Evolutionary conservation across 2,797 vertebrate species (phyloP).

Genomic region (Cetoscarus ocellatus): DNA sequence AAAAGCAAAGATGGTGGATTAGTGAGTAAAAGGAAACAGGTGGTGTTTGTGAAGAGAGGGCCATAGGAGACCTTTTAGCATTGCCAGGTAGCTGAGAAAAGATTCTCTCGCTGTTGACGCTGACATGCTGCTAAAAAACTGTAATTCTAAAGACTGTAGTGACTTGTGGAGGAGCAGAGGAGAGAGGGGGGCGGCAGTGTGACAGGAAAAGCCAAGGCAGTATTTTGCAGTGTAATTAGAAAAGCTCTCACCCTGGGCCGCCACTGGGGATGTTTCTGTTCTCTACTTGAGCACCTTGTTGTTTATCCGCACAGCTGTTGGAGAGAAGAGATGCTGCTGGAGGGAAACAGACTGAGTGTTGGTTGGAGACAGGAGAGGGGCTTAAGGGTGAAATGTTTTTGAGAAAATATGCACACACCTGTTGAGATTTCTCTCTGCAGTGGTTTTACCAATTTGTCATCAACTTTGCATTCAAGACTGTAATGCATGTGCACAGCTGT

Average conservation of each 20-base stretch:
- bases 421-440: not conserved
- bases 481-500: not conserved
- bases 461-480: not conserved
- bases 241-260: slow-evolving; percentile 53
- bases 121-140: slow-evolving; percentile 39
- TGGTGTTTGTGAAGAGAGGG: slow-evolving; percentile 7
- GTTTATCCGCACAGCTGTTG: slow-evolving; percentile 70
- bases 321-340: slow-evolving; percentile 28
- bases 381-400: slow-evolving; percentile 33
- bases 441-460: not conserved
- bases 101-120: slow-evolving; percentile 11
- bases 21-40: slow-evolving; percentile 4
- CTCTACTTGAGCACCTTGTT: slow-evolving; percentile 64
- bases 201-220: slow-evolving; percentile 30
- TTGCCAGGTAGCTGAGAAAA: slow-evolving; percentile 18
- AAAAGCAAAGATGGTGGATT: slow-evolving; percentile 10
- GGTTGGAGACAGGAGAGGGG: slow-evolving; percentile 29
- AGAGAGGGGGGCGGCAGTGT: slow-evolving; percentile 22
- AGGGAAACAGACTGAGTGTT: slow-evolving; percentile 17
- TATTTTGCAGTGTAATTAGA: slow-evolving; percentile 72
- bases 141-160: slow-evolving; percentile 1
- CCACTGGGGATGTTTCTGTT: slow-evolving; percentile 65
- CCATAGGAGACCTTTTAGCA: slow-evolving; percentile 11
- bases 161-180: slow-evolving; percentile 21
- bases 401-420: slow-evolving; percentile 33